Percentiles rank a stretch among this genome's conserved stretches.
Conservation (phyloP, 1,140 invertebrate species). For the Aphelenchoides fujianensis region DNA sequence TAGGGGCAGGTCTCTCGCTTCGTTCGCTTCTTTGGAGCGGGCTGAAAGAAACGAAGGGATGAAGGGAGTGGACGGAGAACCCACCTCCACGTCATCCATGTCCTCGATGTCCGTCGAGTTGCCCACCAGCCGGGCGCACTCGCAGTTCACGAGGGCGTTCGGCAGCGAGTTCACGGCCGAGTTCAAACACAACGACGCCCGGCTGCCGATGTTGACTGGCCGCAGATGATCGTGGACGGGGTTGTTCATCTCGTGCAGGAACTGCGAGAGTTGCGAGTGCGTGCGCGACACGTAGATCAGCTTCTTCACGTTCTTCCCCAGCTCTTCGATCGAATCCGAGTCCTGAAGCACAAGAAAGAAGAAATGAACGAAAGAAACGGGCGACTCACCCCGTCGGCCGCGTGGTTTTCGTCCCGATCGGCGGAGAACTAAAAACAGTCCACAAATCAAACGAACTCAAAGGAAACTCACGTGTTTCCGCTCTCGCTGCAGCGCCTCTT, state of each 20-base stretch:
- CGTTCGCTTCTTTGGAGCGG: slow-evolving; percentile 11
- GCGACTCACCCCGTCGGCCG: background rate
- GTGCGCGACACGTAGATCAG: slow-evolving; percentile 11
- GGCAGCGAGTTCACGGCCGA: slow-evolving; percentile 5
- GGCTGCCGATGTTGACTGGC: slow-evolving; percentile 9
- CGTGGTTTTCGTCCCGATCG: slow-evolving; percentile 3
- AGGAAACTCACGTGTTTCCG: background rate
- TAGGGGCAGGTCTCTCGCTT: slow-evolving; percentile 3
- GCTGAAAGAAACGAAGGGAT: background rate
- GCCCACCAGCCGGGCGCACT: slow-evolving; percentile 4
- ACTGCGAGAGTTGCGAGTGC: slow-evolving; percentile 13
- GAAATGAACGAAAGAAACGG: background rate
- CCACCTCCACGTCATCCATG: background rate
- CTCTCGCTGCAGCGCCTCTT: background rate
- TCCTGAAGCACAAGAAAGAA: too few species aligned
- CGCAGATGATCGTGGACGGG: background rate
- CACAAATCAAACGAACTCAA: background rate
- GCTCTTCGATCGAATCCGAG: background rate
- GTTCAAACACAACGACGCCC: slow-evolving; percentile 23
- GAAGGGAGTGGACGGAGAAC: background rate
- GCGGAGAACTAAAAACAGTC: background rate
- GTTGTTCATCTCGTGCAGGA: slow-evolving; percentile 7
- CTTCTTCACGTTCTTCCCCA: background rate
- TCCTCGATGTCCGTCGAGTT: slow-evolving; percentile 20
- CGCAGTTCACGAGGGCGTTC: slow-evolving; percentile 11